phyloP scores from a whole-genome alignment of 2,888 invertebrate species.

The Nomada ruficornis region DNA sequence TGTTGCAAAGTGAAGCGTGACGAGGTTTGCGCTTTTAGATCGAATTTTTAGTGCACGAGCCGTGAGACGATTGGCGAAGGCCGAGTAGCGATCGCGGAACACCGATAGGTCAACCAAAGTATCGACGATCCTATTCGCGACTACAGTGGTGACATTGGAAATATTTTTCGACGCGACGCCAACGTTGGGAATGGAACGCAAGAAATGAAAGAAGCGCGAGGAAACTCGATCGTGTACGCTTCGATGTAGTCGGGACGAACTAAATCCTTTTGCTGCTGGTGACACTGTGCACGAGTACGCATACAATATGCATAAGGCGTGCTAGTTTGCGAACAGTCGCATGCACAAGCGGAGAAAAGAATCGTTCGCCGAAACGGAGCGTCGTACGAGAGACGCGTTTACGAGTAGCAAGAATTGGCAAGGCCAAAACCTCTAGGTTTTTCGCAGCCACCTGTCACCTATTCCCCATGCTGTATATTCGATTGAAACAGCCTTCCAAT shows the following conservation, averaged over 20 bases:
- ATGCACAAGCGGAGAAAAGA: constrained; percentile 24
- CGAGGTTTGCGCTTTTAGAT: constrained; percentile 5
- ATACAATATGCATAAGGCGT: constrained; percentile 59
- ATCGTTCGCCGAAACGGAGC: constrained; percentile 23
- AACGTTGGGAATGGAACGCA: background rate
- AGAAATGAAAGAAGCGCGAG: constrained; percentile 18
- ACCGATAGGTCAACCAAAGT: background rate
- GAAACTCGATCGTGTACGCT: constrained; percentile 23
- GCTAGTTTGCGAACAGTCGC: constrained; percentile 42
- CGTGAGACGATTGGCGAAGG: background rate
- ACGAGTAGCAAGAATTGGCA: background rate
- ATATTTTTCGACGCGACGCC: background rate
- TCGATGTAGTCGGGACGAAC: constrained; percentile 4
- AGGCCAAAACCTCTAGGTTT: background rate
- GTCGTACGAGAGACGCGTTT: background rate
- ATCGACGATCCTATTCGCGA: background rate
- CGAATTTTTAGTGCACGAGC: background rate
- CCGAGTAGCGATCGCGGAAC: background rate
- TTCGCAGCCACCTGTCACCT: background rate
- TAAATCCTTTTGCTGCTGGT: constrained; percentile 29
- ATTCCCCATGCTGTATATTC: background rate
- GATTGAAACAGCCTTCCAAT: constrained; percentile 1
- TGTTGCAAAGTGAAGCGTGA: constrained; percentile 5
- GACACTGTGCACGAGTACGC: constrained; percentile 28
- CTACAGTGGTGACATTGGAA: too few relatives aligned